Evolutionary conservation across 2,113 vertebrate genomes (phyloP).

Genomic region (Syngnathus floridae): DNA sequence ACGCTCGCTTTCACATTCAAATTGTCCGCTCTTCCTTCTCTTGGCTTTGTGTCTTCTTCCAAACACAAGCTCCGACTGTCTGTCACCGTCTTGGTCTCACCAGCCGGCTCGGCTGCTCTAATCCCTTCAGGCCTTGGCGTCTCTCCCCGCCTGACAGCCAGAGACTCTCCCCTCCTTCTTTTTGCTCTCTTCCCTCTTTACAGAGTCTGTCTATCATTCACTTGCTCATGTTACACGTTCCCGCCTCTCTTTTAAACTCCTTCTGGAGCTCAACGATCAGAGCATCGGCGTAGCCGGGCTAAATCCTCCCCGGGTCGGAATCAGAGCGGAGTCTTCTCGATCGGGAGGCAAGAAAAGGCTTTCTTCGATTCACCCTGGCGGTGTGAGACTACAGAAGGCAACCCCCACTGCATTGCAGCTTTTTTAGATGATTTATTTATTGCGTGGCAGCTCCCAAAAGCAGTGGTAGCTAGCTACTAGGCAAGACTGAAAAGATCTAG

Average conservation of each 20-base stretch:
- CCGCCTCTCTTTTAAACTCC: slow-evolving; percentile 60
- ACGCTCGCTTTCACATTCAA: slow-evolving; percentile 63
- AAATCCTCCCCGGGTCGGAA: slow-evolving; percentile 33
- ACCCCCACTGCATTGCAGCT: slow-evolving; percentile 69
- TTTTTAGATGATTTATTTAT: slow-evolving; percentile 73
- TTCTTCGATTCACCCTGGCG: slow-evolving; percentile 48
- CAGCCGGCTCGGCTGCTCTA: slow-evolving; percentile 37
- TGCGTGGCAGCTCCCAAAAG: slow-evolving; percentile 64
- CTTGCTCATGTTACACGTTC: slow-evolving; percentile 52
- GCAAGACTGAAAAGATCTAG: slow-evolving; percentile 42
- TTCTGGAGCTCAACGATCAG: slow-evolving; percentile 48
- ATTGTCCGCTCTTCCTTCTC: slow-evolving; percentile 53
- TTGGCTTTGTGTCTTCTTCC: slow-evolving; percentile 38
- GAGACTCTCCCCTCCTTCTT: slow-evolving; percentile 47
- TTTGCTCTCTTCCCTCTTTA: slow-evolving; percentile 36
- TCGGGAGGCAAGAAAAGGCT: slow-evolving; percentile 48
- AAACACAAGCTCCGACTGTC: slow-evolving; percentile 33
- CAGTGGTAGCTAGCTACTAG: slow-evolving; percentile 49
- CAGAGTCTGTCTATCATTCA: slow-evolving; percentile 63
- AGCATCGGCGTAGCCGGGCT: slow-evolving; percentile 45
- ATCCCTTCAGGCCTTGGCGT: slow-evolving; percentile 52
- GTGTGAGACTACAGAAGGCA: slow-evolving; percentile 52
- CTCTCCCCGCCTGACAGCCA: slow-evolving; percentile 56
- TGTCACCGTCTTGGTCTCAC: slow-evolving; percentile 47
- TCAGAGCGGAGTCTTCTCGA: slow-evolving; percentile 37